Evolutionary conservation across 2,888 invertebrate species (phyloP).

Genomic region (Periphyllus acericola): DNA sequence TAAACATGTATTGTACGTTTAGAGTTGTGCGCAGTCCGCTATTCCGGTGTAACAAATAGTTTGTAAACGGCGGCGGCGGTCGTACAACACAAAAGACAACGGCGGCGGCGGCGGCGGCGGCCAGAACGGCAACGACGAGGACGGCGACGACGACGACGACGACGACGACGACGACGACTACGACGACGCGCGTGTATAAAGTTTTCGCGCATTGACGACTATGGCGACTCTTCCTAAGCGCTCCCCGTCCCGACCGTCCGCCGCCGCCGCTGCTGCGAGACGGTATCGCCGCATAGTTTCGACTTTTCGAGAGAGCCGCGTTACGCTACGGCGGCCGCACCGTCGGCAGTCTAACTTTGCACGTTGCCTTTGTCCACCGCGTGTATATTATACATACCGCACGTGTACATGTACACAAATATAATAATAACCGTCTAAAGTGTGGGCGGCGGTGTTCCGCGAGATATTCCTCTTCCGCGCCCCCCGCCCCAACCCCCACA

Average conservation of each 20-base stretch:
- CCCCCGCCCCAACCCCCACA: neutral
- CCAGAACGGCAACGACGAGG: neutral
- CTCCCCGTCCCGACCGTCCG: neutral
- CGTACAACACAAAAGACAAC: constrained; percentile 18
- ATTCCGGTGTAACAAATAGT: constrained; percentile 52
- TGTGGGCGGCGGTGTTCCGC: neutral
- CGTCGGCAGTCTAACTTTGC: constrained; percentile 33
- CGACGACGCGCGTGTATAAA: neutral
- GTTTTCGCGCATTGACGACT: neutral
- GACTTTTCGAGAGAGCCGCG: constrained; percentile 42
- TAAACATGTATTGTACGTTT: neutral
- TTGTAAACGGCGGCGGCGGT: constrained; percentile 33
- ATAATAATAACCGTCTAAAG: neutral
- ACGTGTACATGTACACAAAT: neutral
- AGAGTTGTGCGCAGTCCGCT: neutral
- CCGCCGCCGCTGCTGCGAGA: neutral
- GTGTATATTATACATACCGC: neutral
- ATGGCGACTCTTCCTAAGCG: neutral
- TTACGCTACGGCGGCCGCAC: constrained; percentile 46
- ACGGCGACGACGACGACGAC: neutral
- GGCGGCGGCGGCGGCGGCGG: neutral
- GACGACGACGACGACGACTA: neutral
- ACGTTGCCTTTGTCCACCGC: constrained; percentile 27
- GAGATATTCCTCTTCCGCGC: neutral
- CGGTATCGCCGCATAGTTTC: constrained; percentile 47